These are phyloP conservation scores for Sus scrofa DNA, from an alignment of 2,113 vertebrate genomes.

Conservation along the genomic window T2T-Sscrofa CM000818.6:72910501-72911000, in stretches of 20 bases:
- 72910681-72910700: conserved; percentile 1
- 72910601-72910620: conserved; percentile 38
- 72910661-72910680: background rate
- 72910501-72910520: conserved; percentile 49
- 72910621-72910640: background rate
- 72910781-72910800: background rate
- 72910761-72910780: background rate
- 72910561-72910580: conserved; percentile 44
- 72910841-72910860: background rate
- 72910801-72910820: background rate
- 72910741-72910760: background rate
- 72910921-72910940: background rate
- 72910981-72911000: background rate
- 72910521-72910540: conserved; percentile 34
- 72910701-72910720: background rate
- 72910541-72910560: conserved; percentile 60
- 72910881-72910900: background rate
- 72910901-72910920: background rate
- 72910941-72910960: background rate
- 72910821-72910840: background rate
- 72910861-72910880: conserved; percentile 25
- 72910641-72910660: conserved; percentile 22
- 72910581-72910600: conserved; percentile 36
- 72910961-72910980: background rate
- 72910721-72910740: background rate